Conservation (phyloP, 2,888 invertebrate species). For the Epinotia demarniana region DNA sequence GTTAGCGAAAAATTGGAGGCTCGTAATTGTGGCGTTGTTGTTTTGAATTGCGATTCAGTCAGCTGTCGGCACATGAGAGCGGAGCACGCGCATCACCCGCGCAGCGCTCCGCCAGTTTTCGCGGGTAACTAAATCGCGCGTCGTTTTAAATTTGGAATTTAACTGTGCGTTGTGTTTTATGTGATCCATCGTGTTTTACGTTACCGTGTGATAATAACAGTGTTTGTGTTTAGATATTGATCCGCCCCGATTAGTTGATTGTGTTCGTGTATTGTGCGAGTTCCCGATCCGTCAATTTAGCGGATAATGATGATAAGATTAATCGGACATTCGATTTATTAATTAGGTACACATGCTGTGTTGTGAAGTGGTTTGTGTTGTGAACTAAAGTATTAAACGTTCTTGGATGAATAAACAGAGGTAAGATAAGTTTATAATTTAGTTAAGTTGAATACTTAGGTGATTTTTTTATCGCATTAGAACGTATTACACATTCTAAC, state of each 20-base stretch:
- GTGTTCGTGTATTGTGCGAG: slow-evolving; percentile 52
- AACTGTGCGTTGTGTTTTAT: slow-evolving; percentile 32
- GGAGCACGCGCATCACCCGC: slow-evolving; percentile 80
- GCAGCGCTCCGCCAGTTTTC: slow-evolving; percentile 63
- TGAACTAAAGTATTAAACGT: slow-evolving; percentile 54
- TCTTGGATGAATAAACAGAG: slow-evolving; percentile 53
- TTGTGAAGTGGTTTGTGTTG: slow-evolving; percentile 55
- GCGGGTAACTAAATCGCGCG: slow-evolving; percentile 62
- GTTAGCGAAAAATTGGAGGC: slow-evolving; percentile 74
- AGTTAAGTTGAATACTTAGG: neutral
- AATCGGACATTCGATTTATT: slow-evolving; percentile 50
- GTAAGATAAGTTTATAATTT: slow-evolving; percentile 47
- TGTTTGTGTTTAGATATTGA: slow-evolving; percentile 42
- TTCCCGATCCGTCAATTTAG: slow-evolving; percentile 54
- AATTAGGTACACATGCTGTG: slow-evolving; percentile 50
- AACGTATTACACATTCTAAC: slow-evolving; percentile 47
- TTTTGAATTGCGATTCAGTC: slow-evolving; percentile 82
- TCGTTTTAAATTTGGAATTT: slow-evolving; percentile 47
- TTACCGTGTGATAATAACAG: slow-evolving; percentile 17
- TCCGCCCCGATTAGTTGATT: slow-evolving; percentile 51
- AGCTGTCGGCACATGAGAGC: slow-evolving; percentile 79
- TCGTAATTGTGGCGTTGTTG: slow-evolving; percentile 77
- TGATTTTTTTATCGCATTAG: neutral
- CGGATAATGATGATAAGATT: slow-evolving; percentile 52
- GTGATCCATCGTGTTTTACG: slow-evolving; percentile 28